These are phyloP conservation scores for mouse (Mus musculus) DNA, from an alignment of 2,113 vertebrate species.

Conservation along the genomic window DNA sequence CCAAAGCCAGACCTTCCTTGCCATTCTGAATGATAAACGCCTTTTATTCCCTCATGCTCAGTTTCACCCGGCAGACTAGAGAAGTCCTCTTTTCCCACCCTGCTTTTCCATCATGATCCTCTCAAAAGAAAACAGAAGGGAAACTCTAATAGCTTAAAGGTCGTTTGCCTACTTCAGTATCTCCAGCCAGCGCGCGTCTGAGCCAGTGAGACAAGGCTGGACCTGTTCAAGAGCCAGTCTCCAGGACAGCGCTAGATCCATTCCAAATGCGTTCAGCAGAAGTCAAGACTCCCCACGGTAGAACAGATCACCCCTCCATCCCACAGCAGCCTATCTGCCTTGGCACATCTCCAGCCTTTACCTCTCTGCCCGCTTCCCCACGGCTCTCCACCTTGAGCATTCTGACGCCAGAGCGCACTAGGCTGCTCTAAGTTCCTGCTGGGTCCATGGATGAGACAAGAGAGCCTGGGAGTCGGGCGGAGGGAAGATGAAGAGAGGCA, in stretches of 20 bases:
- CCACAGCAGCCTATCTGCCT: neutral
- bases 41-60: neutral
- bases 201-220: neutral
- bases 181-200: neutral
- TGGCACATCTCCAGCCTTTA: neutral
- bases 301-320: neutral
- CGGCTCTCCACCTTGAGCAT: conserved; percentile 64
- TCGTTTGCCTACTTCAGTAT: conserved; percentile 35
- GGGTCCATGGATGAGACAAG: conserved; percentile 65
- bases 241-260: neutral
- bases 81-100: neutral
- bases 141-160: conserved; percentile 70
- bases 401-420: conserved; percentile 67
- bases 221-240: neutral
- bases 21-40: neutral
- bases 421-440: conserved; percentile 73
- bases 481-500: neutral
- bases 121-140: neutral
- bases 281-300: neutral
- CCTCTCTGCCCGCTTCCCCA: conserved; percentile 59
- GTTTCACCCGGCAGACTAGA: neutral
- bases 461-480: conserved; percentile 43
- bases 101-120: neutral
- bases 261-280: accelerated
- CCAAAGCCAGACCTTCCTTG: neutral